phyloP scores from a whole-genome alignment of 2,888 invertebrate species.

The Eudemis profundana region DNA sequence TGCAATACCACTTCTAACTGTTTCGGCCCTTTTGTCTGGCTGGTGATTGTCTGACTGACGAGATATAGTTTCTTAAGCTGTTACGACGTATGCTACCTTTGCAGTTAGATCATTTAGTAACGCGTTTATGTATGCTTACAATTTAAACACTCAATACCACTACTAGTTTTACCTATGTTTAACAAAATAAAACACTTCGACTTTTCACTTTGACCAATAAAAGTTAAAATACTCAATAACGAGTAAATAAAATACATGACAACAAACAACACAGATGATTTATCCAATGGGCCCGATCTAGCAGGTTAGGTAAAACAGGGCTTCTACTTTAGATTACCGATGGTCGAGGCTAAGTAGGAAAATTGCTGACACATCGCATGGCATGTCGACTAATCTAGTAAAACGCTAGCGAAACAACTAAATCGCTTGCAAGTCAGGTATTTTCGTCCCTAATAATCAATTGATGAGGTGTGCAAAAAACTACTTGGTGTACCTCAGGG shows the following conservation, averaged over 20 bases:
- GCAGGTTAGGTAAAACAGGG: not conserved
- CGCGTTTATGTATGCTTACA: too few species aligned
- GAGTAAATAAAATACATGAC: too few species aligned
- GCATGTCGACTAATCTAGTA: not conserved
- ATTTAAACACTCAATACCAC: too few species aligned
- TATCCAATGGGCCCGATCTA: not conserved
- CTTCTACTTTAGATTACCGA: not conserved
- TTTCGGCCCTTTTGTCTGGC: conserved; percentile 77
- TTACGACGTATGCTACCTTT: conserved; percentile 62
- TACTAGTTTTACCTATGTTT: too few species aligned
- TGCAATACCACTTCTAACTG: conserved; percentile 70
- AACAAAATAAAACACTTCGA: too few species aligned
- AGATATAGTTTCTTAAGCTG: conserved; percentile 63
- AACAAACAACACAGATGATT: not conserved
- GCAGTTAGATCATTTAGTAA: conserved; percentile 57
- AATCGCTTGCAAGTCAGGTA: not conserved
- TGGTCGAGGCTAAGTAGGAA: not conserved
- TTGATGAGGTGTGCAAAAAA: not conserved
- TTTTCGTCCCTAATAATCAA: not conserved
- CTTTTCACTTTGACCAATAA: too few species aligned
- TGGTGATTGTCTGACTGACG: conserved; percentile 72
- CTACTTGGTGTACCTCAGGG: not conserved
- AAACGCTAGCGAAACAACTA: not conserved
- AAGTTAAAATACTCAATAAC: not conserved
- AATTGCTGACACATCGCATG: not conserved